These are phyloP conservation scores for Chaenocephalus aceratus DNA, from an alignment of 2,113 vertebrate genomes.

Conservation along the genomic window DNA sequence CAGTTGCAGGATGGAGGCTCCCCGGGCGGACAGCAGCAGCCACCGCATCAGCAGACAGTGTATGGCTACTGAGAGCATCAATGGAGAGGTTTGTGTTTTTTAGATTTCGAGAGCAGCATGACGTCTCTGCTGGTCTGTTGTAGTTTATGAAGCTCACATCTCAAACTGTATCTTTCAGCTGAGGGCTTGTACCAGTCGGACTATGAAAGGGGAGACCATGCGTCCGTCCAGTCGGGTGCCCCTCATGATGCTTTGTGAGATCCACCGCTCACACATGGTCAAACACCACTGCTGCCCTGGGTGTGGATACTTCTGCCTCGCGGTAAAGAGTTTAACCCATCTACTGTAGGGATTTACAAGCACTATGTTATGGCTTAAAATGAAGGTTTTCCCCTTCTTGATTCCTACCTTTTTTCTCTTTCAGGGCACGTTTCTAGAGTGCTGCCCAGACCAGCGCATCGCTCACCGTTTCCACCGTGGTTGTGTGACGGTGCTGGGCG, in stretches of 20 bases:
- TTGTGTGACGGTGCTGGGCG: conserved; percentile 90
- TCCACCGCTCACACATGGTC: conserved; percentile 93
- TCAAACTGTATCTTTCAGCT: conserved; percentile 76
- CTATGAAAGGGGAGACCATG: conserved; percentile 94
- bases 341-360: neutral
- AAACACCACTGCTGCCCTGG: conserved; percentile 95
- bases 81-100: conserved; percentile 87
- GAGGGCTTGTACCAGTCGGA: conserved; percentile 85
- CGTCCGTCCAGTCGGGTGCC: conserved; percentile 90
- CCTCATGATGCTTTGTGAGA: conserved; percentile 93
- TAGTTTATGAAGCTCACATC: neutral
- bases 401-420: neutral
- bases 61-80: conserved; percentile 92
- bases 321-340: conserved; percentile 78
- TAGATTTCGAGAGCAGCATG: neutral
- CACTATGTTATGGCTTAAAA: no score
- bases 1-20: conserved; percentile 95
- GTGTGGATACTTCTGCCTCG: conserved; percentile 93
- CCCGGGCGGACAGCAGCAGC: conserved; percentile 88
- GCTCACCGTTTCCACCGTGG: conserved; percentile 93
- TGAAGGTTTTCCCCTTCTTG: neutral
- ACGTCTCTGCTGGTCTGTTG: neutral
- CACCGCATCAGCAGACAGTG: conserved; percentile 85
- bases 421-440: conserved; percentile 93
- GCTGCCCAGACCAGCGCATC: conserved; percentile 92